Evolutionary conservation across 2,797 vertebrate genomes (phyloP), one percentile per base, ranked within the genome.

Genomic region (Margarornis squamiger): DNA sequence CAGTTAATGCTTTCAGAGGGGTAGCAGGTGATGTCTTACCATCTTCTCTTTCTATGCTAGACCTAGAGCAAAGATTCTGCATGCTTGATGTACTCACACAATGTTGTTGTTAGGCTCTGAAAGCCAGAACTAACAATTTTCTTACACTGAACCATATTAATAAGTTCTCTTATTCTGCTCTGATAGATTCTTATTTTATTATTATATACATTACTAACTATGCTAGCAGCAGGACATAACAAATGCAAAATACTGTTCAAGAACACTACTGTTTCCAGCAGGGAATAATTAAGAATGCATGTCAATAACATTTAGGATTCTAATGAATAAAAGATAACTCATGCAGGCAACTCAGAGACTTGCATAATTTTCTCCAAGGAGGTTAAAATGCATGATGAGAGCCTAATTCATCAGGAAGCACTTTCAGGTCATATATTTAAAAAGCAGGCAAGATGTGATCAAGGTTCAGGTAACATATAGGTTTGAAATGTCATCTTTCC

Each of bases 301-400:
- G 96, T 97, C 96, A 97, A 94, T 97, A 97, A 97, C 90, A 97
- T 97, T 97, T 96, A 96, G 91, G 52, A 95, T 95, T 96, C 88
- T 97, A 95, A 97, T 97, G 95, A 96, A 97, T 97, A 97, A 97
- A 97, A 97, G 90, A 97, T 97, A 91, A 85, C 70, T 81, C 79
- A 95, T 22, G 68, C 54, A 90, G 94, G 66, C 86, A 95, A 86
- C 90, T 84, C 34, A 32, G 71, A 92, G 73, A 72, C 63, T 87
- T 91, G 95, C 72, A 94, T 93, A 97, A 95, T 97, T 96, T 97
- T 96, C 88, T 96, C 93, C 49, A 86, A 92, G 86, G 91, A 95
- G 77, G 93, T 93, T 93, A 86, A 96, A 97, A 96, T 83, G 76
- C 67, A 92, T 27, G 41, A 92, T 66, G 76, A 93, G 85, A 41